Evolutionary conservation across 2,888 invertebrate species (phyloP), one percentile per base, ranked within the genome.

Genomic region (Stenotaenia linearis): DNA sequence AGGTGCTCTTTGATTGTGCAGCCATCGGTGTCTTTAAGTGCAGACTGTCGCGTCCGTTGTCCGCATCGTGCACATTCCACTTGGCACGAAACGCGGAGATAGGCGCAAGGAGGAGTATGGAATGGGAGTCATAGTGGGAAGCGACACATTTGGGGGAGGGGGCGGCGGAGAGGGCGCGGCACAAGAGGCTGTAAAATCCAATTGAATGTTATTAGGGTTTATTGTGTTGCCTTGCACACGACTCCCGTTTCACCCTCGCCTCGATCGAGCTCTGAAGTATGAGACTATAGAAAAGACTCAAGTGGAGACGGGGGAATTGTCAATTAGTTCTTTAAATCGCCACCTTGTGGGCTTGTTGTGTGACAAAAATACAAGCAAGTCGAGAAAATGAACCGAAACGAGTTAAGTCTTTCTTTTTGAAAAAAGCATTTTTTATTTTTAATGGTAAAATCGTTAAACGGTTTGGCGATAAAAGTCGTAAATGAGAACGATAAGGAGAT

Each of bases 121-220:
- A 69, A 69, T 69, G 69, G 28, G 15, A 69, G 69, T 69, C 69
- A 69, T 25, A 69, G 69, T 69, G 69, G 69, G 28, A 69, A 69
- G 69, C 69, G 69, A 69, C 69, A 69, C 69, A 69, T 69, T 69
- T 69, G 69, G 69, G 69, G 69, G 69, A 32, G 32, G 32, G 32
- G 32, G 50, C 50, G 50, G 69, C 69, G 69, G 69, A 69, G n/a
- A n/a, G n/a, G 69, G 69, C 69, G 69, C 69, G 69, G 25, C 69
- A 69, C 69, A 69, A 69, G 69, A 69, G 69, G 69, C 69, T 69
- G 69, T 69, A 69, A 69, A 69, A 69, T 69, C 69, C 69, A 69
- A 69, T 69, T 69, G 69, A 69, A 69, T 69, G 69, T 69, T 69
- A 69, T 69, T 69, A 69, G 69, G 69, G 25, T 69, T 69, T 69